These are phyloP conservation scores for Oryzias curvinotus DNA, from an alignment of 2,113 vertebrate species.

Conservation along the genomic window DNA sequence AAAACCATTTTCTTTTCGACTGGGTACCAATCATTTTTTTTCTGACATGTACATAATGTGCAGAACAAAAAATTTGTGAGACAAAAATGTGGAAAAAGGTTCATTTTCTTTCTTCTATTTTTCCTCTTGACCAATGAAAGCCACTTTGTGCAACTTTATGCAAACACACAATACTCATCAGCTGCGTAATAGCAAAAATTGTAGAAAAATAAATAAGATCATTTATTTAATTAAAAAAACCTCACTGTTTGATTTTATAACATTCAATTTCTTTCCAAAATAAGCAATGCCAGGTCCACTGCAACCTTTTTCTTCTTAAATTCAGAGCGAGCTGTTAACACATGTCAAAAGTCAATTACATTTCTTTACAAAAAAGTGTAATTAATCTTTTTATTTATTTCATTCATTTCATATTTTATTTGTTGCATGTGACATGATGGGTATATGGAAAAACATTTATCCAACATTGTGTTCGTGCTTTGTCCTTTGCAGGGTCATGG, in stretches of 20 bases:
- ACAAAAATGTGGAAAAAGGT: constrained; percentile 49
- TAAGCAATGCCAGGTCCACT: too few relatives aligned
- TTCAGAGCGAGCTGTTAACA: too few relatives aligned
- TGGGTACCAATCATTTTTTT: constrained; percentile 82
- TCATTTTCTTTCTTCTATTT: constrained; percentile 2
- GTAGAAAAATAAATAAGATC: constrained; percentile 41
- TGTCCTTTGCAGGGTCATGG: too few relatives aligned
- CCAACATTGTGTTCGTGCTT: too few relatives aligned
- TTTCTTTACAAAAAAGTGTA: too few relatives aligned
- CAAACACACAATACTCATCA: constrained; percentile 1
- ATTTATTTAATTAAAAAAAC: constrained; percentile 37
- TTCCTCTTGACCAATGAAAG: neutral
- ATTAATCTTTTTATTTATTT: too few relatives aligned
- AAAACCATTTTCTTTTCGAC: constrained; percentile 84
- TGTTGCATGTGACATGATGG: too few relatives aligned
- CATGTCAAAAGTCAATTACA: too few relatives aligned
- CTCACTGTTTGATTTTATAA: constrained; percentile 20
- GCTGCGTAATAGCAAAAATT: constrained; percentile 16
- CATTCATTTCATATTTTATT: too few relatives aligned
- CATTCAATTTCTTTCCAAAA: too few relatives aligned
- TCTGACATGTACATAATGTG: constrained; percentile 60
- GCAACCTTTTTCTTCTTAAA: too few relatives aligned
- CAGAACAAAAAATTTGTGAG: constrained; percentile 34
- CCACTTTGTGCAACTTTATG: constrained; percentile 19
- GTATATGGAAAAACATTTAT: too few relatives aligned